Evolutionary conservation across 2,888 invertebrate genomes (phyloP), one percentile per base, ranked within the genome.

Genomic region (Xylophagus ater): DNA sequence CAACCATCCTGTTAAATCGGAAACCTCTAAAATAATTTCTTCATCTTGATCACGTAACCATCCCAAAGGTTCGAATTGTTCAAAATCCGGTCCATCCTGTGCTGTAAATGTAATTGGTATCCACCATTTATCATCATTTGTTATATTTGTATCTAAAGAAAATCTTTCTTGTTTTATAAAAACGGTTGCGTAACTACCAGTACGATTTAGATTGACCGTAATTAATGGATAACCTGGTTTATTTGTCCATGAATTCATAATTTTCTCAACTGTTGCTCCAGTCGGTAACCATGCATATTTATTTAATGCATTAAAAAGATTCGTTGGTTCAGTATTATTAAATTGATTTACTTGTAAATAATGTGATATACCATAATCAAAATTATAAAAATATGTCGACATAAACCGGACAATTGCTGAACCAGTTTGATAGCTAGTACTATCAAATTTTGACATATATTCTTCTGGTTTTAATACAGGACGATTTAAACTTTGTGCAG

Each of bases 371-470:
- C 19, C 34, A 6, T 17, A 2, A 20, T 42, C 35, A 9, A 17
- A 42, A 17, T 29, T 23, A n/a, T 7, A 4, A 13, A 42, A 42
- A 4, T 15, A n/a, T 17, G 19, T 14, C 2, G 18, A 17, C 42
- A 42, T 42, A 12, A 42, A 35, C 15, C 39, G 31, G 21, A 39
- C 39, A 9, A 42, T 39, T 3, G 34, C 39, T 13, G 35, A 31
- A 9, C 35, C 42, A 19, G 35, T 42, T 7, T 35, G n/a, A 14
- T 42, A 42, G 3, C 31, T 30, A 9, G 25, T 8, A 7, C 2
- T 12, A 14, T 35, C 25, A 17, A 39, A 42, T 39, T 42, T 42
- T 4, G 21, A 12, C 12, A 7, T 5, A 8, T 39, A n/a, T 3
- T 38, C 32, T 10, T 13, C 13, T 2, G 35, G 34, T 10, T 26